Conservation (phyloP, 2,113 vertebrate genomes). For the Pelecanus crispus region DNA sequence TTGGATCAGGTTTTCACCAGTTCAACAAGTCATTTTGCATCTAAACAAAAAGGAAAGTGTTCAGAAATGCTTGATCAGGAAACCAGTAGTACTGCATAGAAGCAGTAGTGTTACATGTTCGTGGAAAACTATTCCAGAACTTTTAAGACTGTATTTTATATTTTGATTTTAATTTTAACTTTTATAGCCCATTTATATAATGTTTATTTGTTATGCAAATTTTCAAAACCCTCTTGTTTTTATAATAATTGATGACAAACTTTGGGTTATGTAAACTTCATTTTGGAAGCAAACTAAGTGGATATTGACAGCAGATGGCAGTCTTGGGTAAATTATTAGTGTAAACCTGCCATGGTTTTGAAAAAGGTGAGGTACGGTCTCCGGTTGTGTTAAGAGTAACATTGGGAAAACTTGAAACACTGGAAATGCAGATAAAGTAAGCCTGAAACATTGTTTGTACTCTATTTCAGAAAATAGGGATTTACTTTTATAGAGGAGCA, state of each 20-base stretch:
- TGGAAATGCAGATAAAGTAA: not conserved
- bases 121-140: not conserved
- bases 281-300: not conserved
- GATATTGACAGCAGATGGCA: constrained; percentile 33
- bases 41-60: not conserved
- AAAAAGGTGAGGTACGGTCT: not conserved
- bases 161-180: not conserved
- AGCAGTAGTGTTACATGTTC: not conserved
- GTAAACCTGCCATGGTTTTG: not conserved
- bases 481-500: not conserved
- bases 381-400: not conserved
- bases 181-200: not conserved
- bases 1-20: not conserved
- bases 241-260: not conserved
- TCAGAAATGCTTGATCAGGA: not conserved
- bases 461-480: not conserved
- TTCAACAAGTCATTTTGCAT: not conserved
- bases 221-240: not conserved
- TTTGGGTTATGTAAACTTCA: not conserved
- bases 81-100: not conserved
- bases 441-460: not conserved
- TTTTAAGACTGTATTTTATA: not conserved
- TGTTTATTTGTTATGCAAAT: not conserved
- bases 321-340: not conserved
- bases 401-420: not conserved